Evolutionary conservation across 2,888 invertebrate species (phyloP), one percentile per base, ranked within the genome.

Genomic region (Apodemia duryi): DNA sequence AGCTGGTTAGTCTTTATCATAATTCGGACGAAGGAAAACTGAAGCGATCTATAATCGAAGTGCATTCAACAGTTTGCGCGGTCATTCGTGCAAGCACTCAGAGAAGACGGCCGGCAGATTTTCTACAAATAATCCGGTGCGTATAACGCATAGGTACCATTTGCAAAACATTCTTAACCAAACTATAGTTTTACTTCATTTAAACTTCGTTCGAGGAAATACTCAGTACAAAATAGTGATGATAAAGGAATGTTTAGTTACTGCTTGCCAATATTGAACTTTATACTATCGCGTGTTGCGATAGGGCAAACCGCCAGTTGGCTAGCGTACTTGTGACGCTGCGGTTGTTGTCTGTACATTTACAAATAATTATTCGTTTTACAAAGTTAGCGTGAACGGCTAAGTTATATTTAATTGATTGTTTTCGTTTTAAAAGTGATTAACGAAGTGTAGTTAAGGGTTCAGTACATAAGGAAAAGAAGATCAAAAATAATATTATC

Each of bases 231-330:
- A 66, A 63, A 63, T 63, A 66, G 38, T 64, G 62, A 63, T 65
- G 62, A 63, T 65, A 63, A n/a, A 63, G 49, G 66, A 65, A 67
- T 60, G 65, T 64, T 49, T 66, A 67, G 64, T 60, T 57, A 65
- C 63, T 62, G 67, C 76, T 74, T 72, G 78, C 76, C 75, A 73
- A 75, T 79, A 77, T 74, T 89, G 89, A 89, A 89, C 90, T 90
- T 88, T 89, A 89, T 74, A 86, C 88, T 82, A 77, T 77, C 73
- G 77, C 75, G 82, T 80, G 79, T 80, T 80, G 77, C 77, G 75
- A 75, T 79, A 85, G 86, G 90, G 91, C 91, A 90, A 82, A 71
- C 73, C 86, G 91, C 91, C 91, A 91, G 91, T 90, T 90, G 91
- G 91, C 90, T 80, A 76, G 78, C 79, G 79, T 72, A 75, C 82